Evolutionary conservation across 2,888 invertebrate genomes (phyloP), one percentile per base, ranked within the genome.

Genomic region (Trachelus tabidus): DNA sequence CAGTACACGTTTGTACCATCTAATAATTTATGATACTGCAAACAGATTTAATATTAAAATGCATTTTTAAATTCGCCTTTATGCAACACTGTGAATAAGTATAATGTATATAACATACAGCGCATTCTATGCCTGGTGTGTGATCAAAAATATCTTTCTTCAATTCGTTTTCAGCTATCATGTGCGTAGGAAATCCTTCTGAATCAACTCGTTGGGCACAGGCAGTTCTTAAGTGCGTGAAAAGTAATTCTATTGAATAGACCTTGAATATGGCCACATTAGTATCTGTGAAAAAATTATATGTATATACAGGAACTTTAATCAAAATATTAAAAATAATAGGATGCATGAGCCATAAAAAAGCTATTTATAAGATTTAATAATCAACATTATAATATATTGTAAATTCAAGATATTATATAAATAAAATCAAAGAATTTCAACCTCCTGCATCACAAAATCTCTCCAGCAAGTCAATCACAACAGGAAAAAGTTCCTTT

Each of bases 81-180:
- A 15, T 40, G 40, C 1, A 40, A 15, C 15, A 40, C 40, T 40
- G 40, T 40, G 15, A 40, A 40, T 15, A 40, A 4, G 15, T 2
- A 6, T 40, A 40, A 40, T 15, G 6, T 40, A 40, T 15, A 6
- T 40, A 9, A 84, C 87, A 87, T 86, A 92, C 92, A 0, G 87
- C 82, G 78, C 92, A 93, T 33, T 90, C 90, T 37, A 92, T 87
- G 4, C 89, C 88, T 11, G 77, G 75, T 3, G 85, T 85, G 73
- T 85, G 89, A 34, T 86, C 85, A 81, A 91, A 92, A 0, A 85
- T 75, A 80, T 93, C 92, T 80, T 90, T 92, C 15, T 86, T 85
- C n/a, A 93, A 84, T 82, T 91, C 91, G 2, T 84, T 79, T 34
- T 85, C 83, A 12, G 91, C 90, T 12, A 90, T 11, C 9, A 82